Conservation (phyloP, 2,113 vertebrate genomes). For the Argyrosomus japonicus region DNA sequence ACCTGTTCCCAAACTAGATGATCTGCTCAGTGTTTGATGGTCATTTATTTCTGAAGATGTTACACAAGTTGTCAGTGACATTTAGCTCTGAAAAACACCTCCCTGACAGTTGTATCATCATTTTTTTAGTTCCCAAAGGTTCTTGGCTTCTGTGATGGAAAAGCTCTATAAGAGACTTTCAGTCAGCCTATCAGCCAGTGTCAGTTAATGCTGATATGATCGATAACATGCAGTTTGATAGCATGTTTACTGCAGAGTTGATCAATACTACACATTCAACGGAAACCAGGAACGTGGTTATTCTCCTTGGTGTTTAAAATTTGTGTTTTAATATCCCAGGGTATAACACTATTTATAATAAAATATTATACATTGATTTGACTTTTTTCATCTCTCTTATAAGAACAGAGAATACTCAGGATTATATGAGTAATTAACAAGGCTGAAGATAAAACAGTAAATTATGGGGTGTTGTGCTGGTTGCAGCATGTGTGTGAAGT, state of each 20-base stretch:
- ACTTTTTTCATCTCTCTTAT: background rate
- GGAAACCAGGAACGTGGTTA: background rate
- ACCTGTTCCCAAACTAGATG: background rate
- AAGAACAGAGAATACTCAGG: background rate
- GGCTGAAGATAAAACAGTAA: background rate
- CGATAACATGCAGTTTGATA: background rate
- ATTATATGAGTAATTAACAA: background rate
- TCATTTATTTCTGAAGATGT: background rate
- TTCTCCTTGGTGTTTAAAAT: no score
- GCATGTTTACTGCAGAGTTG: background rate
- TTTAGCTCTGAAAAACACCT: background rate
- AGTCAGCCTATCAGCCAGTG: background rate
- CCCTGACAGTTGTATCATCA: background rate
- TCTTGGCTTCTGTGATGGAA: background rate
- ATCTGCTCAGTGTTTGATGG: background rate
- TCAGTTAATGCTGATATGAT: constrained; percentile 7
- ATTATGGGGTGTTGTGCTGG: background rate
- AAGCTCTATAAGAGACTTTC: background rate
- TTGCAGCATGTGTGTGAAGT: background rate
- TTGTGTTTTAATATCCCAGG: background rate
- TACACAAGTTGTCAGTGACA: background rate
- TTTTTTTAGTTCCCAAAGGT: background rate
- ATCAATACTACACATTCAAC: background rate
- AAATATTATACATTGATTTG: background rate
- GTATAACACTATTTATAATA: no score